Percentiles rank a stretch among this genome's conserved stretches.
phyloP scores from a whole-genome alignment of 2,888 invertebrate species.

The Cataglyphis livida region DNA sequence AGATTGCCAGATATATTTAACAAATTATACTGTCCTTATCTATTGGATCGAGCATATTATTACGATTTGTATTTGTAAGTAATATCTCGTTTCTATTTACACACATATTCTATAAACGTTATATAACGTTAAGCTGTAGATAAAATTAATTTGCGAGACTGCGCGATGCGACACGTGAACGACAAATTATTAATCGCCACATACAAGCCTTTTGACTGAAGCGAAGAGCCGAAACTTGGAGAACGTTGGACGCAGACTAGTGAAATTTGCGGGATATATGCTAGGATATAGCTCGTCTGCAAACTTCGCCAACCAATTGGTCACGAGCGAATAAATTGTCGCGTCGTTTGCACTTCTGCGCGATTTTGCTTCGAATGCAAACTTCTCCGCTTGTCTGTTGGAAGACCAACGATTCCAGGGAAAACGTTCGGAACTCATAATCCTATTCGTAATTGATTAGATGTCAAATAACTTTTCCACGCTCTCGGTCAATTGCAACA shows the following conservation, averaged over 20 bases:
- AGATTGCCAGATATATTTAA: not conserved
- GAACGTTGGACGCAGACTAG: slow-evolving; percentile 21
- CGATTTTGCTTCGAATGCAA: slow-evolving; percentile 41
- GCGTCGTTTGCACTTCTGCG: slow-evolving; percentile 44
- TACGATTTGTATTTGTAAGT: not conserved
- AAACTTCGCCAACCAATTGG: slow-evolving; percentile 43
- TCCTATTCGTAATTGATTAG: slow-evolving; percentile 20
- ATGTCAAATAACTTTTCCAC: not conserved
- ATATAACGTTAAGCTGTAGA: not conserved
- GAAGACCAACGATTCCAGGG: not conserved
- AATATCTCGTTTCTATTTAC: not conserved
- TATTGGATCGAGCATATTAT: not conserved
- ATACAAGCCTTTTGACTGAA: not conserved
- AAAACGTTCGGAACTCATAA: slow-evolving; percentile 38
- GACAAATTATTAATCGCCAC: not conserved
- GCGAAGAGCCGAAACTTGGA: not conserved
- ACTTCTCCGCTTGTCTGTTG: slow-evolving; percentile 20
- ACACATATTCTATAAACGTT: not conserved
- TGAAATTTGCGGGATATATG: slow-evolving; percentile 38
- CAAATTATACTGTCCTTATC: not conserved
- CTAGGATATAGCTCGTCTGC: slow-evolving; percentile 8
- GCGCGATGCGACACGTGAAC: not conserved
- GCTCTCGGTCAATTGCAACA: not conserved
- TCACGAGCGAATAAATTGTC: slow-evolving; percentile 47
- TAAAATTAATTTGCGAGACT: slow-evolving; percentile 12